Evolutionary conservation across 2,113 vertebrate genomes (phyloP).

Genomic region (Piprites chloris): DNA sequence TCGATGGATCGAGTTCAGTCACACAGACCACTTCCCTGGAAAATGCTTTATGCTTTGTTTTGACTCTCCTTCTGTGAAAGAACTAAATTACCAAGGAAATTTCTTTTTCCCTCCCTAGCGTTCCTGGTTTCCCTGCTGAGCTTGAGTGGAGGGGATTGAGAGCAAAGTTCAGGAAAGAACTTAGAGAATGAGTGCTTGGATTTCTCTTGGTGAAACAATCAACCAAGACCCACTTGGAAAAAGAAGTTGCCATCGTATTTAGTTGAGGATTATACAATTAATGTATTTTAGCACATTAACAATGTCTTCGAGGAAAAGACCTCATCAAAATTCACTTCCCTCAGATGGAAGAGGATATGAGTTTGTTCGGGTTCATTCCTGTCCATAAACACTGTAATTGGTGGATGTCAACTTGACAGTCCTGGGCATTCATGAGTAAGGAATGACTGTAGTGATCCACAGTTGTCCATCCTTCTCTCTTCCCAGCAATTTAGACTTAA

Average conservation of each 20-base stretch:
- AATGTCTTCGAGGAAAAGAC: neutral
- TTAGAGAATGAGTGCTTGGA: neutral
- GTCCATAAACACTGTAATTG: neutral
- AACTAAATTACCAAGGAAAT: neutral
- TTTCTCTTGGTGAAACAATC: neutral
- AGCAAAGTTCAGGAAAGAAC: neutral
- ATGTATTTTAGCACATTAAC: neutral
- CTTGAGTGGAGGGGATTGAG: neutral
- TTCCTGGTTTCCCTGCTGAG: neutral
- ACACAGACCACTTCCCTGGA: neutral
- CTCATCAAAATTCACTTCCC: neutral
- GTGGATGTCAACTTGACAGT: neutral
- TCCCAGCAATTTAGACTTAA: neutral
- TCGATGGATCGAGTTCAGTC: neutral
- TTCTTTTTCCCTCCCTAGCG: neutral
- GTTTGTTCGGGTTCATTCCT: neutral
- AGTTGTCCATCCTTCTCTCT: neutral
- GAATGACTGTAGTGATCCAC: neutral
- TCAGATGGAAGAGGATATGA: neutral
- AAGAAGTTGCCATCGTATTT: neutral
- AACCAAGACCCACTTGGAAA: neutral
- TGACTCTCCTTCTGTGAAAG: neutral
- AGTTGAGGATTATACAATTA: neutral
- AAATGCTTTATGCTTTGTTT: neutral
- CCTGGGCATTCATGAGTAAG: neutral